phyloP scores from a whole-genome alignment of 2,888 invertebrate species.

The Melipona bicolor region DNA sequence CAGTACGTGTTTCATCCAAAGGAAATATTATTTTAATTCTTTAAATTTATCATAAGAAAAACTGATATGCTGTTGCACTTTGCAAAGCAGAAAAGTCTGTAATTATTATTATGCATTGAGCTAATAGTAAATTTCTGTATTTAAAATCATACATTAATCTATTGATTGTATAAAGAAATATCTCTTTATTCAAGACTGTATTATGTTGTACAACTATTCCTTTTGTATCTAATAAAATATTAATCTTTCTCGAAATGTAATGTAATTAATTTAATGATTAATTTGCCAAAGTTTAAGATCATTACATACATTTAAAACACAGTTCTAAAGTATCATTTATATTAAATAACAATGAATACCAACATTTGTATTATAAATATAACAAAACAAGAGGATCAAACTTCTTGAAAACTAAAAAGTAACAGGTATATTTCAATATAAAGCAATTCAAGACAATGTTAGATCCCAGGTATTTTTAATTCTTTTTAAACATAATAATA shows the following conservation, averaged over 20 bases:
- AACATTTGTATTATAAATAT: constrained; percentile 76
- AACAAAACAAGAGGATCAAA: constrained; percentile 78
- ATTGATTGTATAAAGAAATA: background rate
- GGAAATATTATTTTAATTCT: background rate
- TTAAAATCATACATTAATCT: background rate
- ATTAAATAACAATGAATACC: constrained; percentile 70
- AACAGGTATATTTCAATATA: background rate
- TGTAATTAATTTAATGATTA: constrained; percentile 27
- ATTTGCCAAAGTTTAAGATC: constrained; percentile 41
- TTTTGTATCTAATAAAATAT: constrained; percentile 62
- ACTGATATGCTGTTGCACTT: background rate
- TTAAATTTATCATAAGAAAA: background rate
- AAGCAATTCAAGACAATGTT: constrained; percentile 3
- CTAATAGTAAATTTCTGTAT: background rate
- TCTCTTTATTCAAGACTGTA: background rate
- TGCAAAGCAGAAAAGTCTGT: background rate
- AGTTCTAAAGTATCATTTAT: constrained; percentile 33
- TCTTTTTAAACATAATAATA: constrained; percentile 40
- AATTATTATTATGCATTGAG: background rate
- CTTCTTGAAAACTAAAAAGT: constrained; percentile 29
- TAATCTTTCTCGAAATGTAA: constrained; percentile 35
- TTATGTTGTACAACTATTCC: constrained; percentile 53
- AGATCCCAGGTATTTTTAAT: constrained; percentile 29
- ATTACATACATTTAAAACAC: constrained; percentile 38
- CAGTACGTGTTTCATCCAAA: constrained; percentile 27